A percentile compares a stretch with the other conserved stretches of the same genome.
Evolutionary conservation across 2,113 vertebrate genomes (phyloP).

Genomic region (Psettodes erumei): DNA sequence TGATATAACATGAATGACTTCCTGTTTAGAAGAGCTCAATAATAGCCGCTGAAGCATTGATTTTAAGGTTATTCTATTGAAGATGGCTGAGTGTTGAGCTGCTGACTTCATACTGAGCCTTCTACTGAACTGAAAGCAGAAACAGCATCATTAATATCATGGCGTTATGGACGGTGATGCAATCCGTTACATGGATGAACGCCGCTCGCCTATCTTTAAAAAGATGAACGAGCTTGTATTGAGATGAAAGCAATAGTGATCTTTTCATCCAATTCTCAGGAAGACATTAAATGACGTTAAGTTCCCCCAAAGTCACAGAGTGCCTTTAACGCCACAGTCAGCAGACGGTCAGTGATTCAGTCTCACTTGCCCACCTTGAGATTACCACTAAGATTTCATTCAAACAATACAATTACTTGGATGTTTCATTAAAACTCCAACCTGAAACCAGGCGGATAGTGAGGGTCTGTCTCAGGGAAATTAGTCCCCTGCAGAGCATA

Average conservation of each 20-base stretch:
- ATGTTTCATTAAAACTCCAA: conserved; percentile 46
- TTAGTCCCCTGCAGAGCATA: conserved; percentile 54
- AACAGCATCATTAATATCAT: not conserved
- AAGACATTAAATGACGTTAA: conserved; percentile 20
- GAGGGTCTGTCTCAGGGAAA: conserved; percentile 29
- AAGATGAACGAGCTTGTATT: not conserved
- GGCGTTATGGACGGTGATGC: not conserved
- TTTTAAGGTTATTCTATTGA: not conserved
- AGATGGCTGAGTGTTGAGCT: not conserved
- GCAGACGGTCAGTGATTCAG: conserved; percentile 13
- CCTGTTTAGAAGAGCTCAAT: not conserved
- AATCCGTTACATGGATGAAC: not conserved
- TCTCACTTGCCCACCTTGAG: not conserved
- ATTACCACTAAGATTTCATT: conserved; percentile 16
- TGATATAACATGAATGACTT: not conserved
- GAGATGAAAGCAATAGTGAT: conserved; percentile 7
- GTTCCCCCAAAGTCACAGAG: not conserved
- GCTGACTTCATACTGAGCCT: not conserved
- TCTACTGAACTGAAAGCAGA: not conserved
- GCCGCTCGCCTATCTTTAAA: not conserved
- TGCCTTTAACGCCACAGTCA: not conserved
- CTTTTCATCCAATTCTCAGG: not conserved
- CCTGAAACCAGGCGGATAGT: conserved; percentile 17
- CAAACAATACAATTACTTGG: conserved; percentile 18
- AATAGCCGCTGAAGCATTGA: not conserved